phyloP scores from a whole-genome alignment of 37 sponge, comb jelly and placozoan genomes.

The Mnemiopsis leidyi region DNA sequence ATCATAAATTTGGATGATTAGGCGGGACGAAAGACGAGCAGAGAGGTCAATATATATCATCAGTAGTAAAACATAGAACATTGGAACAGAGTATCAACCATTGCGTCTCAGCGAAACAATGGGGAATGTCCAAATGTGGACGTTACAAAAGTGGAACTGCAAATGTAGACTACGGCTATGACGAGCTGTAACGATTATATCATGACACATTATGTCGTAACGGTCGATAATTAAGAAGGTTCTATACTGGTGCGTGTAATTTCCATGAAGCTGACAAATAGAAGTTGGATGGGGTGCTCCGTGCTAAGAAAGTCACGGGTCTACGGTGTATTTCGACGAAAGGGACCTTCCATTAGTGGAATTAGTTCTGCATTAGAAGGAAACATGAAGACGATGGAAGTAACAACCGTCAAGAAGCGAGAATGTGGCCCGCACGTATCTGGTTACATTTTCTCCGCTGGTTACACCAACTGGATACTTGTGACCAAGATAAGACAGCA shows the following conservation, averaged over 20 bases:
- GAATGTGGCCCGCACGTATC: neutral
- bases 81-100: too few species aligned
- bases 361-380: neutral
- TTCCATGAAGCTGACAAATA: neutral
- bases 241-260: neutral
- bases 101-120: too few species aligned
- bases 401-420: neutral
- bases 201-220: neutral
- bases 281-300: too few species aligned
- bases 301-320: too few species aligned
- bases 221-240: neutral
- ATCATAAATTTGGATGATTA: neutral
- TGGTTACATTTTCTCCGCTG: neutral
- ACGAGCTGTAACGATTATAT: neutral
- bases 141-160: neutral
- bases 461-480: neutral
- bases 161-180: neutral
- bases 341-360: neutral
- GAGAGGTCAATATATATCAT: neutral
- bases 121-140: neutral
- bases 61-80: too few species aligned
- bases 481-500: neutral
- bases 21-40: neutral
- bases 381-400: neutral
- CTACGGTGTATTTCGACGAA: too few species aligned